Evolutionary conservation across 2,888 invertebrate species (phyloP), one percentile per base, ranked within the genome.

Genomic region (Drosophila meridionalis): DNA sequence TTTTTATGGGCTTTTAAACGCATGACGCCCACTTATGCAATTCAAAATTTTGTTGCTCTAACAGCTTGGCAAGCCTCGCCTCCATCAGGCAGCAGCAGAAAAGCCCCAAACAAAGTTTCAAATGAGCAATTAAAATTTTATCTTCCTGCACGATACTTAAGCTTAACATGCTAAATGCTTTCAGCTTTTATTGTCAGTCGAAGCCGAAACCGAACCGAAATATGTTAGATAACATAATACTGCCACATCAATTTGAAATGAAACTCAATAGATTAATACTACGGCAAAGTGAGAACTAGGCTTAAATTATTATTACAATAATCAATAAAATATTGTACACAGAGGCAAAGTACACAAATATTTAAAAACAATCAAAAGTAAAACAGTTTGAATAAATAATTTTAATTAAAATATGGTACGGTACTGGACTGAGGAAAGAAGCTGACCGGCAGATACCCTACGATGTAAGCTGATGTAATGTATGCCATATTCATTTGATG

Each of bases 61-160:
- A 38, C 40, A 57, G 45, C 48, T 55, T 45, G 20, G 14, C 2
- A 5, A 42, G 30, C 40, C n/a, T 14, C 40, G 26, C 30, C 4
- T 12, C 7, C 11, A 30, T 38, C 12, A 57, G 30, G n/a, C n/a
- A 42, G 9, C 42, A 58, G 9, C 42, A 58, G 30, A 38, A 69
- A 42, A 32, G 30, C 32, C 28, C 40, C 26, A 40, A 42, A 47
- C 30, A 76, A 84, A 74, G 73, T 87, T 84, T 63, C 40, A 78
- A 83, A 70, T 58, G 73, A 67, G 64, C 82, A 72, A 78, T 84
- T 84, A 84, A 76, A 81, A 76, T 78, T 68, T 71, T 64, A 74
- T 67, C 71, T 67, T 48, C 58, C 72, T 69, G 45, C 50, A 59
- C 62, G 73, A 68, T 76, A 76, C 81, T 87, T 76, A 70, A 78